These are phyloP conservation scores for Latrodectus elegans DNA, from an alignment of 2,888 invertebrate genomes.

Conservation along the genomic window DNA sequence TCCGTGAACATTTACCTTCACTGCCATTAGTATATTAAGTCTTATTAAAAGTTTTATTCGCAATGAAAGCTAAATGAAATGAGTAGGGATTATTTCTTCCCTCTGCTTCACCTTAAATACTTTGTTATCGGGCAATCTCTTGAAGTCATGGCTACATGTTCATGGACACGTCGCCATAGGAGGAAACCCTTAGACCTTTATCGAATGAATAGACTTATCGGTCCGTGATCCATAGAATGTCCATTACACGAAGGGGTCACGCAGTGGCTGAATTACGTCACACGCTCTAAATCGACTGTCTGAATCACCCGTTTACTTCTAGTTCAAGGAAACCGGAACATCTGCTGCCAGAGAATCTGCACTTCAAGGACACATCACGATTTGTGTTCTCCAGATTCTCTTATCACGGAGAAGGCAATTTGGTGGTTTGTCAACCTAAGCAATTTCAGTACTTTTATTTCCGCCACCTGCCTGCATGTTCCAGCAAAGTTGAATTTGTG, in stretches of 20 bases:
- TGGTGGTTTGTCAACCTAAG: neutral
- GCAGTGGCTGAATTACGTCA: conserved; percentile 55
- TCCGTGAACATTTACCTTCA: too few relatives aligned
- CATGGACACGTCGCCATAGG: conserved; percentile 17
- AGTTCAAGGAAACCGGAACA: conserved; percentile 35
- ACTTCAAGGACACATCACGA: conserved; percentile 13
- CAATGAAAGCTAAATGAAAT: too few relatives aligned
- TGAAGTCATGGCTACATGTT: neutral
- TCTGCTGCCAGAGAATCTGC: conserved; percentile 37
- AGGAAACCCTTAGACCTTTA: conserved; percentile 33
- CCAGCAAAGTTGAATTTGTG: neutral
- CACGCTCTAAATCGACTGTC: conserved; percentile 58
- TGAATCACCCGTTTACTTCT: conserved; percentile 61
- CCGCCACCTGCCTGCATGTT: neutral
- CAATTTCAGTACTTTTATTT: conserved; percentile 16
- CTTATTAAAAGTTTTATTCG: too few relatives aligned
- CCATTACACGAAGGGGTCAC: conserved; percentile 59
- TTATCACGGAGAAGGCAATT: conserved; percentile 27
- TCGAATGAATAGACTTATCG: conserved; percentile 56
- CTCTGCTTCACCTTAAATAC: neutral
- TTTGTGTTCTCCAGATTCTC: conserved; percentile 5
- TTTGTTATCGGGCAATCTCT: conserved; percentile 15
- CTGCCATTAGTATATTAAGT: too few relatives aligned
- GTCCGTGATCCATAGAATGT: conserved; percentile 46
- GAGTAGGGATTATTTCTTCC: neutral